Base-by-base conservation (phyloP, 2,113 vertebrate species). In the Pluvialis apricaria region DNA sequence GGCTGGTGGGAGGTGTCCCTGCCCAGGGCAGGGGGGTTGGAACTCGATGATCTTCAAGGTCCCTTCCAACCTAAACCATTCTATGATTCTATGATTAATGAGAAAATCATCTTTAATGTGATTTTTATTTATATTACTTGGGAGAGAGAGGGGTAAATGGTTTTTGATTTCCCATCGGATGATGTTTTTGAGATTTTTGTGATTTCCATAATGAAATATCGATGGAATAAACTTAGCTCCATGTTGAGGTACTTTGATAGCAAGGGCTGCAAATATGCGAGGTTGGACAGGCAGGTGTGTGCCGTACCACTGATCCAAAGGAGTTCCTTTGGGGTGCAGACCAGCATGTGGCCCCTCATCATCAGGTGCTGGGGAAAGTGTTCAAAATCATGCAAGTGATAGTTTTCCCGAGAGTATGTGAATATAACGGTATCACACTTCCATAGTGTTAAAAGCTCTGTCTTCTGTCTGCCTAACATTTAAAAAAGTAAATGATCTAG, bases 191-290 rank as follows among this genome's bases (percentile, higher is more conserved):
- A 68, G 42, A 5, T 45, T 57, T 75, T 76, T 64, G 11, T 54
- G 28, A 62, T 58, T 92, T 45, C 21, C 0, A 0, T 18, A 29
- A 28, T 1, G 4, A 75, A 78, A 66, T 61, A 11, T 16, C 0
- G 1, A 40, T n/a, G 11, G 19, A 68, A 28, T 66, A 34, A 78
- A 40, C 25, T 51, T 36, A 75, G 10, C 8, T 44, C 12, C 38
- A 44, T 3, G 54, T 38, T 44, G 71, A 81, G 34, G 7, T 11
- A 4, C n/a, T 83, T 78, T 22, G 52, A 36, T 22, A 76, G 38
- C 25, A 28, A 51, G 71, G 13, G 70, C 38, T 82, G 42, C 16
- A 87, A 82, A 71, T 68, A 25, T 13, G 16, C 0, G 1, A 72
- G n/a, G 21, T 16, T 61, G 42, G 24, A 28, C 2, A 4, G 45